phyloP scores from a whole-genome alignment of 1,140 invertebrate species.

The Magallana gigas region DNA sequence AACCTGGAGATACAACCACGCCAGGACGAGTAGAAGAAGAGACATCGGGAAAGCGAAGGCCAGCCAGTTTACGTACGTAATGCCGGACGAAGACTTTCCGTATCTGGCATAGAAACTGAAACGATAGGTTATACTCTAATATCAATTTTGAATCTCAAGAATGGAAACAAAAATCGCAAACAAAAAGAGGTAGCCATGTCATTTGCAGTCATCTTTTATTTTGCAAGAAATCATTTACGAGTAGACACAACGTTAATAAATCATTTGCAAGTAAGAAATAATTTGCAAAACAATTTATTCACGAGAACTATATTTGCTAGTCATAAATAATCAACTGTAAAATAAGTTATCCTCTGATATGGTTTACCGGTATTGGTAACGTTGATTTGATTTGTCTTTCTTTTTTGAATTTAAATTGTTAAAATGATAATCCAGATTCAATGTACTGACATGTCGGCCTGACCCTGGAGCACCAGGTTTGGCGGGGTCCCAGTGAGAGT shows the following conservation, averaged over 20 bases:
- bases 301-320: not conserved
- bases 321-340: too few species aligned
- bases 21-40: conserved; percentile 71
- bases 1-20: conserved; percentile 77
- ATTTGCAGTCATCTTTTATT: too few species aligned
- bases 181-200: too few species aligned
- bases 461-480: conserved; percentile 90
- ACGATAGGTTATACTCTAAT: not conserved
- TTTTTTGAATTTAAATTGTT: too few species aligned
- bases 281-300: not conserved
- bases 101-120: conserved; percentile 1
- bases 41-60: conserved; percentile 76
- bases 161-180: too few species aligned
- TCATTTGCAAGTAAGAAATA: too few species aligned
- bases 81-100: not conserved
- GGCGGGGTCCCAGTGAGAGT: conserved; percentile 92
- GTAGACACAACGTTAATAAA: too few species aligned
- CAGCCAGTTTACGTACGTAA: conserved; percentile 78
- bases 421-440: not conserved
- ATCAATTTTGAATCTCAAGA: too few species aligned
- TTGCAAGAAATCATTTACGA: too few species aligned
- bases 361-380: too few species aligned
- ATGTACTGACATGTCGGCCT: conserved; percentile 83
- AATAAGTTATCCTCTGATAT: too few species aligned
- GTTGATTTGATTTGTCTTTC: too few species aligned